These are phyloP conservation scores for Ceramica pisi DNA, from an alignment of 2,888 invertebrate genomes.

Conservation along the genomic window DNA sequence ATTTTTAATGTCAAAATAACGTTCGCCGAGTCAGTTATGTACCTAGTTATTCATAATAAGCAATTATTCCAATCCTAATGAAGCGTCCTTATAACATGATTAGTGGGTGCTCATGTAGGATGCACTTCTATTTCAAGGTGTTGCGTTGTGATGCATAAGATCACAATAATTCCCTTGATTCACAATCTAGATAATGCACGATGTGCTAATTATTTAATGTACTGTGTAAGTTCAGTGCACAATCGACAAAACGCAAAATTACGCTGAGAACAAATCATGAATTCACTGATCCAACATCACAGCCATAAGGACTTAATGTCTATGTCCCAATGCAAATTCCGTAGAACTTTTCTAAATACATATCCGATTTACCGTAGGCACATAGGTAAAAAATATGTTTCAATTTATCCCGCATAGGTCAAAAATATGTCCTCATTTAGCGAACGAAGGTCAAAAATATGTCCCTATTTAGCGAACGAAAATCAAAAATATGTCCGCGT, in stretches of 20 bases:
- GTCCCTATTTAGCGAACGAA: neutral
- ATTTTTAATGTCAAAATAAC: too few species aligned
- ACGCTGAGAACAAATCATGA: neutral
- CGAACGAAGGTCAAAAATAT: neutral
- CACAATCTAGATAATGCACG: conserved; percentile 10
- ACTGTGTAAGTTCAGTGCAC: neutral
- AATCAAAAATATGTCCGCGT: too few species aligned
- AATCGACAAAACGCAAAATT: too few species aligned
- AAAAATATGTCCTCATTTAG: too few species aligned
- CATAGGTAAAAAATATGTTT: too few species aligned
- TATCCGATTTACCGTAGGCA: too few species aligned
- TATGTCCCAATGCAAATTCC: too few species aligned
- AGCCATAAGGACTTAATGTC: too few species aligned
- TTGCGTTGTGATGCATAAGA: conserved; percentile 33
- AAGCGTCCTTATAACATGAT: conserved; percentile 35
- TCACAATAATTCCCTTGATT: conserved; percentile 36
- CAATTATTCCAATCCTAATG: conserved; percentile 3
- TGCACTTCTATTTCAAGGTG: conserved; percentile 48
- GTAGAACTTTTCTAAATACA: too few species aligned
- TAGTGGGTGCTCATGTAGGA: conserved; percentile 55
- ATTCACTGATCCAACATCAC: too few species aligned
- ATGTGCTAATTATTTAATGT: conserved; percentile 27
- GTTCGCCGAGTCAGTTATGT: too few species aligned
- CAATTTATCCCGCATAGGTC: too few species aligned
- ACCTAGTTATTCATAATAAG: neutral